phyloP scores from a whole-genome alignment of 2,888 invertebrate genomes.

The Colostygia pectinataria region DNA sequence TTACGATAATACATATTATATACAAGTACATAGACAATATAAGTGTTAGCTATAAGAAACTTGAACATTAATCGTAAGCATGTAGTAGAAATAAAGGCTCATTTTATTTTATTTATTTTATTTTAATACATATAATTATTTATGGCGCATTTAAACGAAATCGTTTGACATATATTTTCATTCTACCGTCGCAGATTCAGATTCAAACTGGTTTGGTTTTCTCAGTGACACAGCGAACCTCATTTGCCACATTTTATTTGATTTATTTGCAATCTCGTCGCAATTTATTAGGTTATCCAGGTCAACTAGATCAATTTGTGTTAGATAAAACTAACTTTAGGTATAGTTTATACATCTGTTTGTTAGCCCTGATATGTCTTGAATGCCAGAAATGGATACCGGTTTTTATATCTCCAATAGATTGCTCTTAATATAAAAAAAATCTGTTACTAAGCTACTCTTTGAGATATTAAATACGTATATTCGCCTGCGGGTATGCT shows the following conservation, averaged over 20 bases:
- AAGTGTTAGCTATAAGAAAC: too few species aligned
- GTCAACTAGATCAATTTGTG: slow-evolving; percentile 16
- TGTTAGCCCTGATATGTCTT: not conserved
- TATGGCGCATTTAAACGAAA: too few species aligned
- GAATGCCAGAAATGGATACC: slow-evolving; percentile 5
- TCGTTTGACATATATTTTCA: not conserved
- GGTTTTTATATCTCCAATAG: slow-evolving; percentile 6
- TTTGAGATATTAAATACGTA: too few species aligned
- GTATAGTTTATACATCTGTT: slow-evolving; percentile 13
- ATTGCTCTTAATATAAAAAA: too few species aligned
- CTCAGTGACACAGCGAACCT: slow-evolving; percentile 17
- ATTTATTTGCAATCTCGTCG: slow-evolving; percentile 27
- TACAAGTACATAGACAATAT: too few species aligned
- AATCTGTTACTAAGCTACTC: too few species aligned
- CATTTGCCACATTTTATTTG: slow-evolving; percentile 24
- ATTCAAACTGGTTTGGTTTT: slow-evolving; percentile 22
- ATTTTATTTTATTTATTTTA: too few species aligned
- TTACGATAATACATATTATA: too few species aligned
- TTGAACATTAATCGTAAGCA: too few species aligned
- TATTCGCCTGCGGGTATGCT: too few species aligned
- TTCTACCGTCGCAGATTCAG: slow-evolving; percentile 8
- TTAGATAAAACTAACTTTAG: slow-evolving; percentile 15
- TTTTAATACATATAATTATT: too few species aligned
- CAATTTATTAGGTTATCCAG: slow-evolving; percentile 21
- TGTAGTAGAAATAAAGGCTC: too few species aligned